Evolutionary conservation across 2,797 vertebrate species (phyloP).

Genomic region (Eremophila alpestris): DNA sequence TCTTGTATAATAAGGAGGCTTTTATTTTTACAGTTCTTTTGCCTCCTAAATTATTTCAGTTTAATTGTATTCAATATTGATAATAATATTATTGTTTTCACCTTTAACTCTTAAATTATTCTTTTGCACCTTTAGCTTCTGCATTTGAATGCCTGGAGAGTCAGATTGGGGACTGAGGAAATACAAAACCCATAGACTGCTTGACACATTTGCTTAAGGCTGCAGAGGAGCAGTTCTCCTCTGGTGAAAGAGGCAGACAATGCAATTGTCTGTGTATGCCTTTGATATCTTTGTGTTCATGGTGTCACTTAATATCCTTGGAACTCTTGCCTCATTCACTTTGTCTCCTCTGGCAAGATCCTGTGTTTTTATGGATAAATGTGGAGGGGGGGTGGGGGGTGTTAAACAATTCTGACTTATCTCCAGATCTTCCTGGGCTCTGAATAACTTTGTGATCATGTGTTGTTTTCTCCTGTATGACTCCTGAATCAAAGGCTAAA

Average conservation of each 20-base stretch:
- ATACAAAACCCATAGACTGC: not conserved
- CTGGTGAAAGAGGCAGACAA: not conserved
- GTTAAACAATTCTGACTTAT: not conserved
- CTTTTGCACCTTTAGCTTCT: not conserved
- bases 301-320: not conserved
- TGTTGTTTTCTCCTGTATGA: slow-evolving; percentile 33
- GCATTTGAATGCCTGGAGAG: not conserved
- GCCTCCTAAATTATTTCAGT: not conserved
- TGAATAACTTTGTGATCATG: slow-evolving; percentile 33
- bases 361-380: not conserved
- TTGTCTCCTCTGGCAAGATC: not conserved
- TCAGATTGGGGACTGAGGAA: not conserved
- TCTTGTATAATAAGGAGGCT: not conserved
- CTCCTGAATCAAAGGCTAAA: slow-evolving; percentile 50
- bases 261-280: not conserved
- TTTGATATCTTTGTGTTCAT: not conserved
- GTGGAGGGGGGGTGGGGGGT: rapidly evolving
- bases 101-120: not conserved
- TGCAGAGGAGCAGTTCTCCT: not conserved
- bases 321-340: not conserved
- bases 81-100: not conserved
- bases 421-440: not conserved
- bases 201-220: not conserved
- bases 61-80: not conserved
- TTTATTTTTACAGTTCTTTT: not conserved